Base-by-base conservation (phyloP, 2,797 vertebrate genomes). In the Rousettus madagascariensis region DNA sequence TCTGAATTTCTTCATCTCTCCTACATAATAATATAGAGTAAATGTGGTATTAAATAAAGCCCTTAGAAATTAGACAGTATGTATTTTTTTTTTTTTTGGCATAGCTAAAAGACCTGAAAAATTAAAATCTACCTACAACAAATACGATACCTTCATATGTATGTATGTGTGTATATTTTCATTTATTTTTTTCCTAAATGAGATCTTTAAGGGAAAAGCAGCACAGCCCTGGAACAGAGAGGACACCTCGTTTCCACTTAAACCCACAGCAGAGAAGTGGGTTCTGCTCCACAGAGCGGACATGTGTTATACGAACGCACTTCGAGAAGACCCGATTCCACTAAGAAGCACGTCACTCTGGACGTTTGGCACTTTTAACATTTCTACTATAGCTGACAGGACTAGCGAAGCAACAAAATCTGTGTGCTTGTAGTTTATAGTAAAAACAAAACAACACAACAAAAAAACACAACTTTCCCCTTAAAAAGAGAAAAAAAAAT, bases 31-130 rank as follows among this genome's bases (percentile, higher is more conserved):
- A 72, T 30, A 36, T 0, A 65, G 33, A 79, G 84, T 43, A 68
- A 89, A 55, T 69, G 6, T 17, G 36, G n/a, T 28, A 57, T 36
- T 74, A 46, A 57, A 86, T 28, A 36, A 86, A 89, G 53, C 26
- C 13, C 43, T 61, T 53, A 46, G 10, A 53, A 33, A n/a, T 30
- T 59, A 88, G 78, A 28, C 12, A 57, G 30, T 12, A 0, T 66
- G 8, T 16, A 1, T 1, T 68, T 43, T 3, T 46, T 43, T 3
- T 46, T 46, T 53, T 53, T 9, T 28, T 71, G 38, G 59, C 78
- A 55, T 4, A 74, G 10, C 15, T 83, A 80, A 75, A 86, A 55
- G 51, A 55, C 49, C 63, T 77, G 61, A 93, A 71, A 90, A 91
- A 79, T 68, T 69, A 77, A 91, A 90, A 85, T 51, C 24, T 4